Percentiles rank a stretch among this genome's conserved stretches.
Conservation (phyloP, 2,888 invertebrate species). For the Coecobrya sp. region DNA sequence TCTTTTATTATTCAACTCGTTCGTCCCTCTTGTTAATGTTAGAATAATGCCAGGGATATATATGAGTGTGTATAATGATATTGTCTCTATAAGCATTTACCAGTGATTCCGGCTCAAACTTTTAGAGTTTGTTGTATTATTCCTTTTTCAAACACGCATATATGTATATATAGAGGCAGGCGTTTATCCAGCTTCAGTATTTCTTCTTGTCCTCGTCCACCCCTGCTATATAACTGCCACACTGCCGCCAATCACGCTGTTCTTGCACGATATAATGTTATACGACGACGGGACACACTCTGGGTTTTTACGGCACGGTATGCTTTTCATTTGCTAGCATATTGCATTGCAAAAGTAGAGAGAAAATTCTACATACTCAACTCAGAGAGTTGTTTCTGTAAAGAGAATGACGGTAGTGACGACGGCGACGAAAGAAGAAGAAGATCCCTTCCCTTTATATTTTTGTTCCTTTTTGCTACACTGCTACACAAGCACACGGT, state of each 20-base stretch:
- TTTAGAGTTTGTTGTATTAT: neutral
- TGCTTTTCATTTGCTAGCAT: slow-evolving; percentile 35
- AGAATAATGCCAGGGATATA: no score
- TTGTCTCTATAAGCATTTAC: neutral
- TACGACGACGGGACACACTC: neutral
- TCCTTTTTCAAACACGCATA: neutral
- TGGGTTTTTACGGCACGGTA: slow-evolving; percentile 25
- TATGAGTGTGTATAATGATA: neutral
- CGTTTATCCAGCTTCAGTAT: slow-evolving; percentile 33
- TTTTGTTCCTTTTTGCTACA: neutral
- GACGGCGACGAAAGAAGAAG: slow-evolving; percentile 5
- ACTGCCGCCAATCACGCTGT: slow-evolving; percentile 10
- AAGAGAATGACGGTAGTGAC: neutral
- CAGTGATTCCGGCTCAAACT: neutral
- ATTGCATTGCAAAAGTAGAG: slow-evolving; percentile 3
- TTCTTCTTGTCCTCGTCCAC: slow-evolving; percentile 10
- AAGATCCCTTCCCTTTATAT: slow-evolving; percentile 28
- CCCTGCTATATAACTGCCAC: slow-evolving; percentile 19
- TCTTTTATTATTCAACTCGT: neutral
- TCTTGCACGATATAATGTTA: neutral
- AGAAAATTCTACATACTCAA: slow-evolving; percentile 14
- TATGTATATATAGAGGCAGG: neutral
- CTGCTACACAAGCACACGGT: neutral
- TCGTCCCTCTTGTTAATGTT: neutral
- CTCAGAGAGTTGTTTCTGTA: neutral